Conservation (phyloP, 1,140 invertebrate species). For the Manduca sexta region DNA sequence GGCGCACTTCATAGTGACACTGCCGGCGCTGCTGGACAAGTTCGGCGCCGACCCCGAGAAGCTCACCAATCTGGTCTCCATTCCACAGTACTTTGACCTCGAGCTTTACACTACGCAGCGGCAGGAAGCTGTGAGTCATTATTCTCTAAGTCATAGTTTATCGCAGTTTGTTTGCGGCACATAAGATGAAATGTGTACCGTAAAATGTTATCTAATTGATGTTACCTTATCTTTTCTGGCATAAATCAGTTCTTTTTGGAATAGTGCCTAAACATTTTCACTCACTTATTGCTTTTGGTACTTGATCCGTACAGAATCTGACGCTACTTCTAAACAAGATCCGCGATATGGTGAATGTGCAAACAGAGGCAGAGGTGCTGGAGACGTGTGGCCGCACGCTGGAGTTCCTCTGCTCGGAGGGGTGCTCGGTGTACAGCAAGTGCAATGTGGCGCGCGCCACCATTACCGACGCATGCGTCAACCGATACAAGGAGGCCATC, state of each 20-base stretch:
- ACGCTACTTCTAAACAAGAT: conserved; percentile 87
- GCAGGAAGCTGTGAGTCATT: conserved; percentile 85
- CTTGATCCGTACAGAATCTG: conserved; percentile 74
- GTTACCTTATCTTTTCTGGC: no score
- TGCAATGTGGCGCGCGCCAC: conserved; percentile 93
- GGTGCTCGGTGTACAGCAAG: conserved; percentile 89
- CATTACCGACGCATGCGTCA: conserved; percentile 91
- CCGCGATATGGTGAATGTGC: conserved; percentile 90
- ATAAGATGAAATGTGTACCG: no score
- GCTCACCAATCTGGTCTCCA: conserved; percentile 93
- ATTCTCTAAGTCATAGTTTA: no score
- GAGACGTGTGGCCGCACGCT: conserved; percentile 95
- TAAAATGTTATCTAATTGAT: no score
- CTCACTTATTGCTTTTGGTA: no score
- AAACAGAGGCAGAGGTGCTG: conserved; percentile 91
- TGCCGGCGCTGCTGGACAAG: conserved; percentile 93
- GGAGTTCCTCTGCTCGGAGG: conserved; percentile 92
- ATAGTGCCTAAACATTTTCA: no score
- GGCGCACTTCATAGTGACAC: conserved; percentile 94
- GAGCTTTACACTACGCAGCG: conserved; percentile 96
- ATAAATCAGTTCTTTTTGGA: no score
- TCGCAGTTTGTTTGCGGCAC: no score
- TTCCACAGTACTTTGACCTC: conserved; percentile 98
- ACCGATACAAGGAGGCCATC: conserved; percentile 91
- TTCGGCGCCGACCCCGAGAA: conserved; percentile 98